Evolutionary conservation across 2,888 invertebrate species (phyloP).

Genomic region (Amblyjoppa proteus): DNA sequence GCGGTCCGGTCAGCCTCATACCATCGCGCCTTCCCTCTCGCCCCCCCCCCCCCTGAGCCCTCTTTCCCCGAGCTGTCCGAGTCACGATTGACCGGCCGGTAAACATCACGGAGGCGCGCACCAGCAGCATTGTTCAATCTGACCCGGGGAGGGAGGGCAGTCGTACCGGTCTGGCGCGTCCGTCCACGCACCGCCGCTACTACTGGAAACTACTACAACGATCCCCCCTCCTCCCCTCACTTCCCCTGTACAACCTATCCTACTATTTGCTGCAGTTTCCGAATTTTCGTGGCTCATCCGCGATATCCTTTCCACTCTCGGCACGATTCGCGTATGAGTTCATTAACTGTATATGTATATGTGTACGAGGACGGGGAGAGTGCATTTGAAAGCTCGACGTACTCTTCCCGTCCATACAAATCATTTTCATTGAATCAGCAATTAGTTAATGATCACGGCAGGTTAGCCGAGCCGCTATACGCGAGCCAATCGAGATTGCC

Average conservation of each 20-base stretch:
- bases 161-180: conserved; percentile 57
- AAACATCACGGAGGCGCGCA: conserved; percentile 65
- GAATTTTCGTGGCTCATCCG: conserved; percentile 49
- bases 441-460: conserved; percentile 61
- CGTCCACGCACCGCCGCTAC: conserved; percentile 55
- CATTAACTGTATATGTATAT: not conserved
- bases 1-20: conserved; percentile 29
- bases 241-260: conserved; percentile 18
- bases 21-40: not conserved
- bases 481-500: conserved; percentile 18
- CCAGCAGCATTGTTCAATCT: conserved; percentile 62
- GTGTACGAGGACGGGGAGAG: not conserved
- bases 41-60: conserved; percentile 2
- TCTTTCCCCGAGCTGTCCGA: conserved; percentile 49
- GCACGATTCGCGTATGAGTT: not conserved
- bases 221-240: not conserved
- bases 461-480: not conserved
- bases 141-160: conserved; percentile 35
- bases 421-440: conserved; percentile 65
- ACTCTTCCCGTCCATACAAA: conserved; percentile 40
- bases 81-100: conserved; percentile 67
- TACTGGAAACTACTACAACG: conserved; percentile 36
- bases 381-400: conserved; percentile 58
- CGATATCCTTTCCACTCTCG: conserved; percentile 2
- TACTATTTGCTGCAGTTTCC: conserved; percentile 53